Conservation (phyloP, 2,113 vertebrate species). For the Holacanthus passer region DNA sequence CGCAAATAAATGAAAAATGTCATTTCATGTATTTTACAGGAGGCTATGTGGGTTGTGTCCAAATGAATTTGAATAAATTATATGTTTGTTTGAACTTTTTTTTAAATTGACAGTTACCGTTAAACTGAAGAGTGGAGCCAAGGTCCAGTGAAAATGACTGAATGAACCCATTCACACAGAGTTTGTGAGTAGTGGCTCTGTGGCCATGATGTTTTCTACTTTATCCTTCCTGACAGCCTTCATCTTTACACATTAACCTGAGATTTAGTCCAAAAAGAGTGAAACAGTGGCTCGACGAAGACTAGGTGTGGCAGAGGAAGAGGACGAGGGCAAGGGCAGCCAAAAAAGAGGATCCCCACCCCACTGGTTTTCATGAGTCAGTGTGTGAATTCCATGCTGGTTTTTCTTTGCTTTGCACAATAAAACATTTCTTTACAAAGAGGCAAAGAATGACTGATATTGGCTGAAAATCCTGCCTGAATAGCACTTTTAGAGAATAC, state of each 20-base stretch:
- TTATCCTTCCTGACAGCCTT: constrained; percentile 5
- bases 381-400: neutral
- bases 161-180: neutral
- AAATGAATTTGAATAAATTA: neutral
- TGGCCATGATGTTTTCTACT: neutral
- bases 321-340: neutral
- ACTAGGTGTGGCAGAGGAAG: neutral
- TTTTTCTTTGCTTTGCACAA: neutral
- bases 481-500: neutral
- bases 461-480: neutral
- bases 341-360: neutral
- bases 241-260: neutral
- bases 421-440: neutral
- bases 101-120: neutral
- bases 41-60: neutral
- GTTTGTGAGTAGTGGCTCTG: neutral
- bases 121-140: neutral
- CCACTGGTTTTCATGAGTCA: neutral
- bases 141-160: neutral
- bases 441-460: neutral
- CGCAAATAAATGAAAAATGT: no score
- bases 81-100: neutral
- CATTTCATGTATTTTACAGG: neutral
- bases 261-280: neutral
- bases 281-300: neutral